Percentiles rank a stretch among this genome's conserved stretches.
These are phyloP conservation scores for Heloderma charlesbogerti DNA, from an alignment of 2,113 vertebrate species.

Conservation along the genomic window DNA sequence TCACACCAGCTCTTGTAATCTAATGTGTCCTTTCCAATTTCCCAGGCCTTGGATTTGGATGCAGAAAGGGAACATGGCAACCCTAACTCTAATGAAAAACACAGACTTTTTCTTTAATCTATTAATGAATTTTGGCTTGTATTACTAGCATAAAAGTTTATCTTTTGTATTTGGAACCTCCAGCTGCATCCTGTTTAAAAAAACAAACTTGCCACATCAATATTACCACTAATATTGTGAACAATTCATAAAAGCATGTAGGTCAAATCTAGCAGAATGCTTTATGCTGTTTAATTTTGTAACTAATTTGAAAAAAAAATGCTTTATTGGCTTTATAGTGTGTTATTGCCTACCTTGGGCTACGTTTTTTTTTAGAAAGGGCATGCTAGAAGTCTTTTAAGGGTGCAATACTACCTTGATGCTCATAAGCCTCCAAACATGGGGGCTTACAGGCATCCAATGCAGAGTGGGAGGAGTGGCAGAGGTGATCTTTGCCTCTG, in stretches of 20 bases:
- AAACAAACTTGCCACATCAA: neutral
- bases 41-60: neutral
- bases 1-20: neutral
- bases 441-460: too few relatives aligned
- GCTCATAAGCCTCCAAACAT: too few relatives aligned
- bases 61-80: neutral
- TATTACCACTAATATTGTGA: neutral
- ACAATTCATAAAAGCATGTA: neutral
- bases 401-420: too few relatives aligned
- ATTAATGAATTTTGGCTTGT: neutral
- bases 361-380: too few relatives aligned
- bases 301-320: too few relatives aligned
- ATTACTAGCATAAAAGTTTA: neutral
- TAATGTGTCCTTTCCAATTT: neutral
- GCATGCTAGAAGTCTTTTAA: too few relatives aligned
- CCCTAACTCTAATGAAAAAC: neutral
- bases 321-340: too few relatives aligned
- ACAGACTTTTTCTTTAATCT: neutral
- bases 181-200: neutral
- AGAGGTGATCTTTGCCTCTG: too few relatives aligned
- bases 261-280: neutral
- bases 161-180: neutral
- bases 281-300: too few relatives aligned
- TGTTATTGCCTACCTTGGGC: too few relatives aligned
- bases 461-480: too few relatives aligned